Conservation (phyloP, 1,140 invertebrate species). For the Mercenaria mercenaria region DNA sequence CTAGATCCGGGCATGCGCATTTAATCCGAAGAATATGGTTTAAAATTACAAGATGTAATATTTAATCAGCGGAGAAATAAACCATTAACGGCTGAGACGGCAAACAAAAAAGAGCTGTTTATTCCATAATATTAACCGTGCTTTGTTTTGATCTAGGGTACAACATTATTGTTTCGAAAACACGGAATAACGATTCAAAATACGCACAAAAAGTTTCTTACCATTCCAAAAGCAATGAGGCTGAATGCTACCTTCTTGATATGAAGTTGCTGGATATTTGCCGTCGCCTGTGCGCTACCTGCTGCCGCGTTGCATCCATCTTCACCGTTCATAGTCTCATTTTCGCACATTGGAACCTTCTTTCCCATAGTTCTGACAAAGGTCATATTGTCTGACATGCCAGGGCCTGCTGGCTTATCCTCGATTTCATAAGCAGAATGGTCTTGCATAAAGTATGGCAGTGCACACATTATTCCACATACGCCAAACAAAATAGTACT, state of each 20-base stretch:
- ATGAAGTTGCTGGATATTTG: neutral
- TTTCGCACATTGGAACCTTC: slow-evolving; percentile 50
- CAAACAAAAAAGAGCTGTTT: too few relatives aligned
- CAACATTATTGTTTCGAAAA: too few relatives aligned
- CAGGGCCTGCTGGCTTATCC: neutral
- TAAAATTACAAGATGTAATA: too few relatives aligned
- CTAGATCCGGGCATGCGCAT: too few relatives aligned
- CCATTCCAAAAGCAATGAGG: slow-evolving; percentile 58
- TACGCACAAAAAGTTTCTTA: neutral
- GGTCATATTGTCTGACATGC: neutral
- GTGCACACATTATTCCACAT: slow-evolving; percentile 77
- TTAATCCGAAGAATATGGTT: too few relatives aligned
- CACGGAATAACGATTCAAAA: neutral
- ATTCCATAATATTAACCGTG: too few relatives aligned
- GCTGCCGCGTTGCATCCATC: neutral
- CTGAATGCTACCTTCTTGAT: slow-evolving; percentile 44
- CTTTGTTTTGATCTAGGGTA: too few relatives aligned
- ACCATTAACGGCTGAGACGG: too few relatives aligned
- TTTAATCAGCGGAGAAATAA: too few relatives aligned
- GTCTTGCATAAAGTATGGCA: slow-evolving; percentile 52
- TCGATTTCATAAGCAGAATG: slow-evolving; percentile 28
- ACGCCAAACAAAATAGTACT: slow-evolving; percentile 78
- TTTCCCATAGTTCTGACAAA: neutral
- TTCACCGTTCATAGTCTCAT: neutral
- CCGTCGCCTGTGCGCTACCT: neutral